Evolutionary conservation across 1,140 invertebrate species (phyloP).

Genomic region (Lysiphlebus fabarum): DNA sequence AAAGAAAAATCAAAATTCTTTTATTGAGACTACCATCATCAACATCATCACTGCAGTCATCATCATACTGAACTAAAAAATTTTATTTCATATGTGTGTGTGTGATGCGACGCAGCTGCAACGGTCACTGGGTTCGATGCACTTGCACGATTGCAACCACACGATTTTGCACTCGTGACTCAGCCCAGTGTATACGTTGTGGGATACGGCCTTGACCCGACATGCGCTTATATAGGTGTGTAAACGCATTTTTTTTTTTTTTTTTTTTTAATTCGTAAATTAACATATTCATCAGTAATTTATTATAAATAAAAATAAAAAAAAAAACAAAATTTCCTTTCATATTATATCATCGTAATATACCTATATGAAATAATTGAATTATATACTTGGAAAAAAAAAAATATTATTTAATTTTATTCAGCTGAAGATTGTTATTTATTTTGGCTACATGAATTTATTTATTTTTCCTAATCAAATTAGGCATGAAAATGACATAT

Average conservation of each 20-base stretch:
- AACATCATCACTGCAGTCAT: too few species aligned
- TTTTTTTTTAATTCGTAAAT: slow-evolving; percentile 2
- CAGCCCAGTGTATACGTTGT: slow-evolving; percentile 30
- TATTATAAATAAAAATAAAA: too few species aligned
- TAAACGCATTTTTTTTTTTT: slow-evolving; percentile 38
- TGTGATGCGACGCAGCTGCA: slow-evolving; percentile 43
- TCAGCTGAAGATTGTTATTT: too few species aligned
- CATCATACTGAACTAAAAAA: too few species aligned
- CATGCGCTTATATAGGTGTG: slow-evolving; percentile 42
- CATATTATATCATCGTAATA: too few species aligned
- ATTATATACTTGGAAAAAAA: too few species aligned
- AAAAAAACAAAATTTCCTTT: too few species aligned
- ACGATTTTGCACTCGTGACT: slow-evolving; percentile 44
- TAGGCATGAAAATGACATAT: too few species aligned
- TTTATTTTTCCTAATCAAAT: too few species aligned
- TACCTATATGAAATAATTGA: too few species aligned
- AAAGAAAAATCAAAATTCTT: slow-evolving; percentile 13
- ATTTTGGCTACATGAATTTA: too few species aligned
- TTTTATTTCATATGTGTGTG: neutral
- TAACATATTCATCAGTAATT: neutral
- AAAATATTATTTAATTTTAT: too few species aligned
- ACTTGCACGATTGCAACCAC: slow-evolving; percentile 34
- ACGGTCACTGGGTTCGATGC: slow-evolving; percentile 55
- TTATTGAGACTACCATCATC: neutral
- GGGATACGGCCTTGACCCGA: slow-evolving; percentile 51